These are phyloP conservation scores for Acleris cristana DNA, from an alignment of 2,888 invertebrate species.

Conservation along the genomic window DNA sequence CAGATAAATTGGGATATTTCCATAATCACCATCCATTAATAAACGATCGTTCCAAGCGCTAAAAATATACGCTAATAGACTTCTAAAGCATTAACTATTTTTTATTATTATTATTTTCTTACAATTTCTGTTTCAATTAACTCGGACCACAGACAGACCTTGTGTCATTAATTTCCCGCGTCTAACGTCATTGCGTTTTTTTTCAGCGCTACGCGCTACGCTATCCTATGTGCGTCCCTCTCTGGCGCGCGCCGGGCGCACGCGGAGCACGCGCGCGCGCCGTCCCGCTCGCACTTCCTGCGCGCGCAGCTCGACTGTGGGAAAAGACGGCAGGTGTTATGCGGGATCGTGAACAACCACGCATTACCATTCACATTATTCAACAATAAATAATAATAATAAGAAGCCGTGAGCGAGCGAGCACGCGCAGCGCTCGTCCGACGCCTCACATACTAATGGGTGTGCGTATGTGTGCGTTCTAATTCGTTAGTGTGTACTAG, in stretches of 20 bases:
- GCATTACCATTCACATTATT: conserved; percentile 84
- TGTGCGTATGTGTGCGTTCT: conserved; percentile 61
- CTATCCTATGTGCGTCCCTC: conserved; percentile 56
- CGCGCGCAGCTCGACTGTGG: conserved; percentile 81
- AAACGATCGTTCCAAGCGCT: conserved; percentile 45
- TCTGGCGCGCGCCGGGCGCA: conserved; percentile 64
- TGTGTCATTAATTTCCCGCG: conserved; percentile 50
- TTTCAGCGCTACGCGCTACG: conserved; percentile 56
- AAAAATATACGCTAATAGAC: conserved; percentile 37
- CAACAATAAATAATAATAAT: conserved; percentile 84
- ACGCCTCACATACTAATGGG: conserved; percentile 75
- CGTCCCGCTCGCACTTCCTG: conserved; percentile 75
- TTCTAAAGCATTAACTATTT: conserved; percentile 26
- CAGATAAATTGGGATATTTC: conserved; percentile 44
- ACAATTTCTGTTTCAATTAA: conserved; percentile 52
- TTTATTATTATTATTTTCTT: conserved; percentile 31
- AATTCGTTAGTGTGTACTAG: conserved; percentile 46
- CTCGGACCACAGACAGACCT: conserved; percentile 47
- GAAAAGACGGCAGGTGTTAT: conserved; percentile 85
- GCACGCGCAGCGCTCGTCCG: conserved; percentile 75
- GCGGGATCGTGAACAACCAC: conserved; percentile 84
- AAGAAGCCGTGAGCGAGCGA: conserved; percentile 82
- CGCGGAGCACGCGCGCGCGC: conserved; percentile 52
- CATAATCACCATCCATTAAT: conserved; percentile 42
- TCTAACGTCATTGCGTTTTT: conserved; percentile 43